Evolutionary conservation across 1,140 invertebrate species (phyloP).

Genomic region (Drosophila pectinifera): DNA sequence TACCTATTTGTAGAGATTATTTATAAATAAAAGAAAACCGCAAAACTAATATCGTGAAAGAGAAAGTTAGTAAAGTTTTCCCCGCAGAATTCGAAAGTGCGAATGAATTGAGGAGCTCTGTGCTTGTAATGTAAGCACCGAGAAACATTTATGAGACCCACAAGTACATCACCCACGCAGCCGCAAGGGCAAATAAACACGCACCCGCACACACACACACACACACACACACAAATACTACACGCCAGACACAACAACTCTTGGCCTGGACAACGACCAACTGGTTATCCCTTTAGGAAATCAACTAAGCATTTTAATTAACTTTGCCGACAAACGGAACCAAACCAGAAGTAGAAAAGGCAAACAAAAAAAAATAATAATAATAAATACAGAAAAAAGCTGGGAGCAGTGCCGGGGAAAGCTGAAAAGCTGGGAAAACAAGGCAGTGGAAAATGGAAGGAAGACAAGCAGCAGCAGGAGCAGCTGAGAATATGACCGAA

Average conservation of each 20-base stretch:
- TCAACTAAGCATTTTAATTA: conserved; percentile 81
- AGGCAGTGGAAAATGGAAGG: neutral
- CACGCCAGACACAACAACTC: conserved; percentile 3
- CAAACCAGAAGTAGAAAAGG: conserved; percentile 24
- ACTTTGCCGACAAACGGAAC: conserved; percentile 63
- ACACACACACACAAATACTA: neutral
- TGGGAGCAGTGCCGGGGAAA: neutral
- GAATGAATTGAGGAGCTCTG: conserved; percentile 7
- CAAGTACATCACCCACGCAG: conserved; percentile 22
- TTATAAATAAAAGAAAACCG: conserved; percentile 1
- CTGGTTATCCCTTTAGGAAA: conserved; percentile 79
- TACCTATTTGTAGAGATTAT: too few species aligned
- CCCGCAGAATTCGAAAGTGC: conserved; percentile 25
- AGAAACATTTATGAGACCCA: conserved; percentile 47
- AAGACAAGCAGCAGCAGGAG: conserved; percentile 1
- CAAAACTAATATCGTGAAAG: neutral
- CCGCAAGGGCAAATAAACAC: conserved; percentile 11
- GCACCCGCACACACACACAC: conserved; percentile 1
- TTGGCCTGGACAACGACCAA: conserved; percentile 22
- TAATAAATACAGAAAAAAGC: conserved; percentile 15
- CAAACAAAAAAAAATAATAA: conserved; percentile 23
- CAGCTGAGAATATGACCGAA: conserved; percentile 75
- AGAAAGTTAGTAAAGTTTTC: conserved; percentile 20
- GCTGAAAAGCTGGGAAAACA: conserved; percentile 14
- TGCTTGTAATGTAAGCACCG: conserved; percentile 13